Base-by-base conservation (phyloP, 2,888 invertebrate genomes). In the Conistra vaccinii region DNA sequence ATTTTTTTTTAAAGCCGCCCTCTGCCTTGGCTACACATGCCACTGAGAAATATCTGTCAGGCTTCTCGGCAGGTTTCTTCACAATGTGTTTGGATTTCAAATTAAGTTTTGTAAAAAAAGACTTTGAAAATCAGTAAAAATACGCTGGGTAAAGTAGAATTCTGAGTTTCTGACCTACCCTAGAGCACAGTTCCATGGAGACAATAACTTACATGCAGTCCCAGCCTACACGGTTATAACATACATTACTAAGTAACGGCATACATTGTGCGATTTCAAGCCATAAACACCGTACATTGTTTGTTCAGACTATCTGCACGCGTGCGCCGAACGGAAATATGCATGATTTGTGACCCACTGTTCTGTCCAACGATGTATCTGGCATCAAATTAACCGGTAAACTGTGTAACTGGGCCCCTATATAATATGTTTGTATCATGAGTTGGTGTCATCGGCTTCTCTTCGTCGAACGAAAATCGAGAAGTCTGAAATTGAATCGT, bases 261-360 rank as follows among this genome's bases (percentile, higher is more conserved):
- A 68, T 61, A 73, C 77, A 80, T 76, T 83, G 76, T 85, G 57
- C 77, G 75, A 83, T 85, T 85, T 81, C 58, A 67, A 79, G 74
- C 77, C 86, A 80, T 86, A 86, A 86, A 86, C 73, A 78, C 71
- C 53, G 69, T 69, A n/a, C n/a, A 81, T 78, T 86, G 87, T 85
- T 86, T 83, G 85, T 77, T 82, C 77, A 73, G 51, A 81, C 83
- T 83, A 79, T 85, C 74, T 76, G 73, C 72, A 80, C 76, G 78
- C 78, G 71, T 71, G 67, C 69, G 68, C 32, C 12, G 66, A 80
- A 76, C 80, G 80, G 85, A 80, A 82, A 78, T 86, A 81, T 83
- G 73, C 75, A 76, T 85, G 86, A 83, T 86, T 86, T 86, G 83
- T 68, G 69, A 72, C 79, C 82, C 58, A 78, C 82, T 79, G 85